Conservation (phyloP, 1,140 invertebrate species). For the Scaptomyza hsui region DNA sequence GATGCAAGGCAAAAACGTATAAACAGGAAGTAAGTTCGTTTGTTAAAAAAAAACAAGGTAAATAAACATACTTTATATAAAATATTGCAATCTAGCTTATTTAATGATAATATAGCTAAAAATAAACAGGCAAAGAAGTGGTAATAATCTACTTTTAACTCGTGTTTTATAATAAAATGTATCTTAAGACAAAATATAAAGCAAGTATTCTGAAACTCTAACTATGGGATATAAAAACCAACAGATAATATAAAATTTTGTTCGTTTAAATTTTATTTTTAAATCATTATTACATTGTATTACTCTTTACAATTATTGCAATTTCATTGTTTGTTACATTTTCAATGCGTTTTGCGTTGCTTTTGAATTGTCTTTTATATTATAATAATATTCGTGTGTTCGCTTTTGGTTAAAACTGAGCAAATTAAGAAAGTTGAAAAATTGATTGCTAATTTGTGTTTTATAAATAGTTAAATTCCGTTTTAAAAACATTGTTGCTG, state of each 20-base stretch:
- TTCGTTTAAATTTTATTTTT: constrained; percentile 19
- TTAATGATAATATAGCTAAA: no score
- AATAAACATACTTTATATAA: no score
- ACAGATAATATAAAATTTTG: constrained; percentile 12
- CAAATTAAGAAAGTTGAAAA: constrained; percentile 42
- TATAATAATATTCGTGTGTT: constrained; percentile 13
- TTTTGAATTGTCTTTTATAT: constrained; percentile 14
- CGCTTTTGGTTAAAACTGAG: constrained; percentile 26
- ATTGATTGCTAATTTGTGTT: constrained; percentile 23
- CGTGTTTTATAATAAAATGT: no score
- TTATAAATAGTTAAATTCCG: constrained; percentile 11
- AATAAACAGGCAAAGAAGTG: no score
- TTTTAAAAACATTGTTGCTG: constrained; percentile 18
- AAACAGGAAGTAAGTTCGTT: no score
- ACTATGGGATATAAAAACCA: no score
- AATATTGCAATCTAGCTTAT: no score
- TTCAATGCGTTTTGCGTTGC: constrained; percentile 40
- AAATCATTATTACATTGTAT: constrained; percentile 36
- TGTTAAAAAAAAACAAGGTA: no score
- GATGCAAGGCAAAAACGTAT: no score
- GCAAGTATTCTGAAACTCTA: no score
- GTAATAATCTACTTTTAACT: no score
- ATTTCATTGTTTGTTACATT: constrained; percentile 53
- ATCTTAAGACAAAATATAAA: no score
- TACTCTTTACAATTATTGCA: constrained; percentile 44